Evolutionary conservation across 2,113 vertebrate genomes (phyloP), one percentile per base, ranked within the genome.

Genomic region (Dascyllus trimaculatus): DNA sequence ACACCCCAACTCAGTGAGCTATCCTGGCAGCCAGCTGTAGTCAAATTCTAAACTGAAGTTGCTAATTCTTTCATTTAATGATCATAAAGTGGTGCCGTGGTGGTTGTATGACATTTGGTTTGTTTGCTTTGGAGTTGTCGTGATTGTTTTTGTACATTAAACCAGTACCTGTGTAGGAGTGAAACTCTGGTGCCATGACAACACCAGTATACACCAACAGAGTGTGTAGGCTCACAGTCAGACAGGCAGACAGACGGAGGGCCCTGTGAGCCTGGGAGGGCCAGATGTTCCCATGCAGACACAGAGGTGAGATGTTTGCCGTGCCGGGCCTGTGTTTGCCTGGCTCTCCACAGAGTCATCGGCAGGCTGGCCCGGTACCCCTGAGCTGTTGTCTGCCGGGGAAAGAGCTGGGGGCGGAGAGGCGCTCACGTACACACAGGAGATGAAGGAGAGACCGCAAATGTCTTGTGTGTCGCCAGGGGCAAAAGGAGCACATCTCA

Each of bases 271-370:
- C 56, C 72, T 75, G 48, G 66, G 84, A 89, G 82, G 84, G 78
- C 77, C 90, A 91, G 88, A 90, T 93, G 90, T 94, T 94, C 89
- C 88, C 91, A 91, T 91, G 89, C 90, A 84, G 90, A 89, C 90
- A 91, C 72, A 46, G 81, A 85, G 88, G 92, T 92, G 91, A 92
- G 88, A 94, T 92, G 87, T 92, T 93, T 93, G 88, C 86, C 26
- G 68, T 78, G 80, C 77, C n/a, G 70, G 67, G 59, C 65, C 85
- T 75, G 85, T 93, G 91, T 94, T 93, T 94, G 89, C 85, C 81
- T 57, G 78, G 58, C 64, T 87, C 64, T 86, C 85, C 79, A 48
- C 72, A 74, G 77, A 86, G 75, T 83, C 70, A 68, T 66, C 45
- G 72, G 70, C 86, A 80, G 86, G 71, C 86, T 78, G 73, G 83